These are phyloP conservation scores for Harpalus rufipes DNA, from an alignment of 2,888 invertebrate species.

Conservation along the genomic window DNA sequence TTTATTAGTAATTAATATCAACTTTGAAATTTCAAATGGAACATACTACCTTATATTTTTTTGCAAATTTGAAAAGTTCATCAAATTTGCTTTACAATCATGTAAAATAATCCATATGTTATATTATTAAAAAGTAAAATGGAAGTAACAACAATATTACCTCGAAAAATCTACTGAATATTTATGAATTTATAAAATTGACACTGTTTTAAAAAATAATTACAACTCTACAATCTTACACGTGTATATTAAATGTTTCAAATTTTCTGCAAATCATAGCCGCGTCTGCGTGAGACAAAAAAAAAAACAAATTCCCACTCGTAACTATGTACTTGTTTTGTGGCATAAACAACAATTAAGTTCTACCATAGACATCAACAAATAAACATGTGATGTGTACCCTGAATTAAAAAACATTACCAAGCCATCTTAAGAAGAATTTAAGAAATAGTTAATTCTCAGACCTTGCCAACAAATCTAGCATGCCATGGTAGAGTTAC, in stretches of 20 bases:
- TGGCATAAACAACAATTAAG: slow-evolving; percentile 35
- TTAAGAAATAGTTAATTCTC: slow-evolving; percentile 23
- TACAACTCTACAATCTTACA: too few species aligned
- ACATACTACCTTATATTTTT: too few species aligned
- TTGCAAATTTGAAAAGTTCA: too few species aligned
- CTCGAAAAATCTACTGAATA: too few species aligned
- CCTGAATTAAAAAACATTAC: slow-evolving; percentile 33
- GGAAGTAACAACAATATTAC: too few species aligned
- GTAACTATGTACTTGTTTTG: slow-evolving; percentile 1
- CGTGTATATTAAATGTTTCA: neutral
- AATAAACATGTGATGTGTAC: neutral
- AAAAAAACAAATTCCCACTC: slow-evolving; percentile 15
- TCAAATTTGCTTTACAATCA: too few species aligned
- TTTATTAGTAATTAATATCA: too few species aligned
- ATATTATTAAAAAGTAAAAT: too few species aligned
- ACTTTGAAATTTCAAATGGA: too few species aligned
- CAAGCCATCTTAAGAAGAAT: slow-evolving; percentile 14
- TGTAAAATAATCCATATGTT: too few species aligned
- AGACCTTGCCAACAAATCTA: slow-evolving; percentile 52
- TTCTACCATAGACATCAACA: neutral
- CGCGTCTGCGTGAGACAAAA: neutral
- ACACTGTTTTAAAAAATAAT: too few species aligned
- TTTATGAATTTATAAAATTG: too few species aligned
- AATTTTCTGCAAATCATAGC: neutral
- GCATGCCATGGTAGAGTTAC: slow-evolving; percentile 37